Evolutionary conservation across 2,888 invertebrate species (phyloP), one percentile per base, ranked within the genome.

Genomic region (Ochropacha duplaris): DNA sequence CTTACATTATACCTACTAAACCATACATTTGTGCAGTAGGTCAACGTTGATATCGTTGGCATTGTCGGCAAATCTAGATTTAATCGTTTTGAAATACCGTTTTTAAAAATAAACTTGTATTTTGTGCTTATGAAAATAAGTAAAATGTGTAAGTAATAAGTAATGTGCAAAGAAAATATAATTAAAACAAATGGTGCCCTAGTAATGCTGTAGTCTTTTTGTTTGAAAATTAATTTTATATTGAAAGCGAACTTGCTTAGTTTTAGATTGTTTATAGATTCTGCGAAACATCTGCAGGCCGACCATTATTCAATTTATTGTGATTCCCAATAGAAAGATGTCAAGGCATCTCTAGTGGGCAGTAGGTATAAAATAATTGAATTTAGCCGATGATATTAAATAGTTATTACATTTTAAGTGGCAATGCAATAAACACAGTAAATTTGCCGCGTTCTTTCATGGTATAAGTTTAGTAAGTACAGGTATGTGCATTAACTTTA

Each of bases 291-390:
- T 69, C 57, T 59, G 59, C 56, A 58, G 57, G 55, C 54, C 6
- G 44, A 44, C 26, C 54, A 61, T 63, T 60, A 62, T 64, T n/a
- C 4, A 36, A 36, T 36, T 36, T 36, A 63, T 65, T 68, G 62
- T 64, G 65, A 64, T 72, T 72, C 68, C 65, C 57, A 49, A 59
- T 56, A 58, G 55, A 72, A 72, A 76, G 65, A 75, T 83, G 83
- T 83, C 85, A 85, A 83, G 85, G 31, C 31, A 31, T 12, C 12
- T 3, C 12, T 60, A 59, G 54, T 51, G 54, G 59, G 58, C 56
- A 61, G 61, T 60, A 62, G 60, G 61, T 61, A 64, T 68, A 69
- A 66, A 67, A 64, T 64, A 68, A 73, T 66, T 70, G 63, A 69
- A 67, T 69, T 70, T 67, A 75, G 66, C 70, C 68, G 71, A 14